Conservation (phyloP, 2,113 vertebrate genomes). For the Centropristis striata region DNA sequence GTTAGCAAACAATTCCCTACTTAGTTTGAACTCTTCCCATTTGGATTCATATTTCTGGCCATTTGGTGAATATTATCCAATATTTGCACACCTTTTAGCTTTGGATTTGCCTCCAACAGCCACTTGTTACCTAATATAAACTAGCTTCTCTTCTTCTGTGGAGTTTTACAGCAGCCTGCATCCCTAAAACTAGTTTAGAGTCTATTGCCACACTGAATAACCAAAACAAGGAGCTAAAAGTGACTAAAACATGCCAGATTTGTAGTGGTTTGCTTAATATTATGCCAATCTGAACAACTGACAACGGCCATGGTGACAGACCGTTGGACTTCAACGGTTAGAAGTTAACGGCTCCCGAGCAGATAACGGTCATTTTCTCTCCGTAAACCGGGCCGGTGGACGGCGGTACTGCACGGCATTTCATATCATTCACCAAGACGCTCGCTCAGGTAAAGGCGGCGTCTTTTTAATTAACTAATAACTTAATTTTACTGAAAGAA, state of each 20-base stretch:
- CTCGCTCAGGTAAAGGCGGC: background rate
- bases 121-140: too few species aligned
- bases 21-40: too few species aligned
- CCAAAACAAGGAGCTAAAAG: background rate
- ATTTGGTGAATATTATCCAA: background rate
- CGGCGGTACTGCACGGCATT: background rate
- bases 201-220: background rate
- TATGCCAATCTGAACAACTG: too few species aligned
- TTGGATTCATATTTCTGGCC: background rate
- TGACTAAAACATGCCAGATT: too few species aligned
- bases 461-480: background rate
- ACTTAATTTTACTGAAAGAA: background rate
- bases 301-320: too few species aligned
- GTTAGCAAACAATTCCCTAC: background rate
- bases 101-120: background rate
- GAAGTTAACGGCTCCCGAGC: too few species aligned
- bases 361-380: too few species aligned
- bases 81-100: background rate
- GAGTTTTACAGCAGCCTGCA: too few species aligned
- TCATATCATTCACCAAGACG: background rate
- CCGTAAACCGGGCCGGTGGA: too few species aligned
- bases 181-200: background rate
- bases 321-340: too few species aligned
- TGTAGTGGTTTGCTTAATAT: too few species aligned
- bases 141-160: too few species aligned